A percentile compares a stretch with the other conserved stretches of the same genome.
phyloP scores from a whole-genome alignment of 2,888 invertebrate genomes.

The Trypoxylon attenuatum region DNA sequence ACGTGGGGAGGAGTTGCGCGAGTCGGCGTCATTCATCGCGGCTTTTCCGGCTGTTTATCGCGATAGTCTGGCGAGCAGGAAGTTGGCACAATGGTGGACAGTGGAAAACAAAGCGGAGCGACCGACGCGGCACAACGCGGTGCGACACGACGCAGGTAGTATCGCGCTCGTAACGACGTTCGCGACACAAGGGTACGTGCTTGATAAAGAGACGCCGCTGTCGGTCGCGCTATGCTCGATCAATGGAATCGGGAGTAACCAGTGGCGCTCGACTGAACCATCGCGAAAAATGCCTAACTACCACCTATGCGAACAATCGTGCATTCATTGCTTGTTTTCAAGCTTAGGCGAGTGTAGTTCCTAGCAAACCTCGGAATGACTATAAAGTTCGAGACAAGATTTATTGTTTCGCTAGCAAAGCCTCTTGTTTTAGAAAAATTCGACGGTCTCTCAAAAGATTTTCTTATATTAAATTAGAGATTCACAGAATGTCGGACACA shows the following conservation, averaged over 20 bases:
- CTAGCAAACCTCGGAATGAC: too few relatives aligned
- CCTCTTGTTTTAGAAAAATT: too few relatives aligned
- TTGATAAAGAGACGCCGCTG: slow-evolving; percentile 47
- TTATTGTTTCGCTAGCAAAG: too few relatives aligned
- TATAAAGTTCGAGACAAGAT: too few relatives aligned
- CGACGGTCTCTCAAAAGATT: too few relatives aligned
- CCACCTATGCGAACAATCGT: too few relatives aligned
- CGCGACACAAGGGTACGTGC: slow-evolving; percentile 37
- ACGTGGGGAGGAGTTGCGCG: slow-evolving; percentile 27
- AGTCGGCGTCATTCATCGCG: slow-evolving; percentile 57
- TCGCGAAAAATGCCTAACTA: neutral
- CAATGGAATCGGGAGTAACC: neutral
- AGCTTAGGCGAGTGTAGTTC: too few relatives aligned
- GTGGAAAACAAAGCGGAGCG: slow-evolving; percentile 56
- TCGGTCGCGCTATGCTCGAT: neutral
- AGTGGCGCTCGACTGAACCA: neutral
- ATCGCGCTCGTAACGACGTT: slow-evolving; percentile 54
- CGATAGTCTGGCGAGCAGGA: slow-evolving; percentile 64
- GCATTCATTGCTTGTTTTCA: too few relatives aligned
- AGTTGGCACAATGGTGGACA: slow-evolving; percentile 55
- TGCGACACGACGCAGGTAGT: slow-evolving; percentile 37
- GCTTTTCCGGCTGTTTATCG: slow-evolving; percentile 67
- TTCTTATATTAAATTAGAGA: too few relatives aligned
- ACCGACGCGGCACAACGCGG: slow-evolving; percentile 43
- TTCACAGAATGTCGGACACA: too few relatives aligned